Percentiles rank a stretch among this genome's conserved stretches.
Conservation (phyloP, 1,140 invertebrate genomes). For the Bombus difficillimus region DNA sequence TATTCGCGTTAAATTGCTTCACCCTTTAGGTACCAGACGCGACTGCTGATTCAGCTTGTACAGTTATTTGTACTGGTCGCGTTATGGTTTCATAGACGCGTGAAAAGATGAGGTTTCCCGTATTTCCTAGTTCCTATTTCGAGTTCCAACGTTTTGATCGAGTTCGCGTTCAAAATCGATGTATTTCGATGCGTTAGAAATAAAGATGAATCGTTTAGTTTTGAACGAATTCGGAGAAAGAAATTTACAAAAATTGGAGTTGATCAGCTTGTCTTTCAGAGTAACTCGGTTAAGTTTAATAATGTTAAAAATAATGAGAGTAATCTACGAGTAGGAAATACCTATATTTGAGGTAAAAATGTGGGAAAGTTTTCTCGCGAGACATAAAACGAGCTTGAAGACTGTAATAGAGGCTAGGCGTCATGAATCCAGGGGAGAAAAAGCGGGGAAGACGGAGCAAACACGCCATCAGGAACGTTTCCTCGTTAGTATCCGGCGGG, state of each 20-base stretch:
- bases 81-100: constrained; percentile 1
- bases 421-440: constrained; percentile 37
- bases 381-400: neutral
- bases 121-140: neutral
- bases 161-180: neutral
- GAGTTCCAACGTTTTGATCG: neutral
- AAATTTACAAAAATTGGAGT: neutral
- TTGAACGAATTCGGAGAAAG: no score
- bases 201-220: no score
- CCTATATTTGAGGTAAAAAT: neutral
- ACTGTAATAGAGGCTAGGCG: neutral
- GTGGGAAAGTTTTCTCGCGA: no score
- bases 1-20: constrained; percentile 29
- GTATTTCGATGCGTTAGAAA: no score
- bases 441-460: constrained; percentile 28
- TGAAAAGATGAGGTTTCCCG: neutral
- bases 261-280: no score
- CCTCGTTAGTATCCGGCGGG: constrained; percentile 64
- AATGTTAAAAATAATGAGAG: neutral
- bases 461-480: constrained; percentile 64
- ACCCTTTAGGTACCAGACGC: neutral
- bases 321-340: neutral
- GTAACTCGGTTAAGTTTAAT: neutral
- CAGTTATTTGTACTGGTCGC: constrained; percentile 13
- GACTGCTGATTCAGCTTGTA: constrained; percentile 8